Evolutionary conservation across 2,888 invertebrate species (phyloP).

Genomic region (Pseudanteris insignis): DNA sequence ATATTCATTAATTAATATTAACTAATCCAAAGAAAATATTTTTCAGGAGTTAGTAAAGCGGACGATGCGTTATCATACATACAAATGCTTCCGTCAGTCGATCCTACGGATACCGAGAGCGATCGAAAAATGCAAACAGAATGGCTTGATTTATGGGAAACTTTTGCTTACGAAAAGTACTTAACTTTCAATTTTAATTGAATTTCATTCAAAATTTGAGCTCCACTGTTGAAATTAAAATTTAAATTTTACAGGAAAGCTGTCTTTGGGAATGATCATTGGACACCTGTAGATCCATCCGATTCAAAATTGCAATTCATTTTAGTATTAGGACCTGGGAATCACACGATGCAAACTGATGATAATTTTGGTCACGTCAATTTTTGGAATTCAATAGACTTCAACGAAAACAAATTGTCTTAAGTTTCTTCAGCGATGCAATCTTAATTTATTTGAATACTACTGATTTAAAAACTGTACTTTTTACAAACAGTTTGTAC

Average conservation of each 20-base stretch:
- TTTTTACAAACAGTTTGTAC: too few relatives aligned
- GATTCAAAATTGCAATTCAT: neutral
- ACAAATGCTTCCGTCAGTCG: neutral
- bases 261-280: neutral
- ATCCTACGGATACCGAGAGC: neutral
- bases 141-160: neutral
- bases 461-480: too few relatives aligned
- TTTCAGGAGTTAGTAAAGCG: neutral
- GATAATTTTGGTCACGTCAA: neutral
- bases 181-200: neutral
- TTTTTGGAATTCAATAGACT: neutral
- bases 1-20: too few relatives aligned
- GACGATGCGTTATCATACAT: neutral
- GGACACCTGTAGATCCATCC: neutral
- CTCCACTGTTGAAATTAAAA: neutral
- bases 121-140: neutral
- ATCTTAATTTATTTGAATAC: too few relatives aligned
- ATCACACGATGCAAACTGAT: neutral
- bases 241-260: neutral
- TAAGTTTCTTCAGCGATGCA: too few relatives aligned
- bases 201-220: neutral
- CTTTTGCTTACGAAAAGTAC: neutral
- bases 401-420: neutral
- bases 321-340: neutral
- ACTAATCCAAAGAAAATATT: too few relatives aligned